Percentiles rank a stretch among this genome's conserved stretches.
These are phyloP conservation scores for Leucophenga montana DNA, from an alignment of 2,888 invertebrate species.

Conservation along the genomic window DNA sequence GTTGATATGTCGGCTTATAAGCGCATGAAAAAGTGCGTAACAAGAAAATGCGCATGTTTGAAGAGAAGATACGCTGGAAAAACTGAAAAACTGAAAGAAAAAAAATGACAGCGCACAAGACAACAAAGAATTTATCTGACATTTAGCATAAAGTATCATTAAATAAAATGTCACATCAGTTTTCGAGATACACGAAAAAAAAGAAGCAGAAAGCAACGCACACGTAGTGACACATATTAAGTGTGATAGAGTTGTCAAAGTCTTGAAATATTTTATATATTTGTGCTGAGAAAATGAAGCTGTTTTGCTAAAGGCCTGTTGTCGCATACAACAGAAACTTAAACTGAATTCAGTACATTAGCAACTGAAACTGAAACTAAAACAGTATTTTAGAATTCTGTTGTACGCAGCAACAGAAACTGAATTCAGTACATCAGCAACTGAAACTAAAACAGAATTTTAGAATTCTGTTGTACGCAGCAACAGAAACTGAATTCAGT, in stretches of 20 bases:
- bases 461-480: too few relatives aligned
- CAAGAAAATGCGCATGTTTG: neutral
- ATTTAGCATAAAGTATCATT: constrained; percentile 25
- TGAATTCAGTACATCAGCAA: too few relatives aligned
- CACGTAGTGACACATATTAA: neutral
- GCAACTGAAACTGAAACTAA: too few relatives aligned
- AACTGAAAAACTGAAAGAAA: neutral
- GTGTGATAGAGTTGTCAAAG: neutral
- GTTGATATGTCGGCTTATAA: constrained; percentile 1
- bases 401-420: too few relatives aligned
- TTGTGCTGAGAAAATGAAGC: too few relatives aligned
- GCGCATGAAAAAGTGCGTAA: constrained; percentile 14
- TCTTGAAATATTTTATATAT: neutral
- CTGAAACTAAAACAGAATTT: too few relatives aligned
- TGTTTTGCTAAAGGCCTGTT: neutral
- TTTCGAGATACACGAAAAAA: neutral
- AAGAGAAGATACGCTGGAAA: neutral
- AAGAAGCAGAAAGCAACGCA: neutral
- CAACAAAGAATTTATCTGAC: constrained; percentile 21
- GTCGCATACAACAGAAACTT: too few relatives aligned
- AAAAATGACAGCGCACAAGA: neutral
- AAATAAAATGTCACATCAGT: constrained; percentile 26
- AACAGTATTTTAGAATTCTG: too few relatives aligned
- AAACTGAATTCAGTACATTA: too few relatives aligned
- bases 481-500: too few relatives aligned